These are phyloP conservation scores for Trachelus iudaicus DNA, from an alignment of 2,888 invertebrate genomes.

Conservation along the genomic window DNA sequence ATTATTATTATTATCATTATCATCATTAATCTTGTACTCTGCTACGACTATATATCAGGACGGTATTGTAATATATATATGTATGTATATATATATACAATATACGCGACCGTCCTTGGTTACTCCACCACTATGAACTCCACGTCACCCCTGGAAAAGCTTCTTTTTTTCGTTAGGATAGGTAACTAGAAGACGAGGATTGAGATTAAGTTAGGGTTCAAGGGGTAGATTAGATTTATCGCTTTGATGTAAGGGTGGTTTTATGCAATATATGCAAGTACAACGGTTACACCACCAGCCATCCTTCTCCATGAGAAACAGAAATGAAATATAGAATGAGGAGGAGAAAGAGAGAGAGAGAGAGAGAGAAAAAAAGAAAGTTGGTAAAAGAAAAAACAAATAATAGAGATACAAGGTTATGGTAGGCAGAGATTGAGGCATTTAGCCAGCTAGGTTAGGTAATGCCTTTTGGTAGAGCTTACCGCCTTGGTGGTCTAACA, in stretches of 20 bases:
- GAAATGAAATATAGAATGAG: background rate
- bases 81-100: background rate
- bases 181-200: background rate
- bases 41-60: background rate
- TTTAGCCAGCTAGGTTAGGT: slow-evolving; percentile 4
- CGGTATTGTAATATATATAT: background rate
- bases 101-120: background rate
- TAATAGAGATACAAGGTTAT: background rate
- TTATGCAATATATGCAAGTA: background rate
- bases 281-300: background rate
- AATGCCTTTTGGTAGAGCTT: slow-evolving; percentile 68
- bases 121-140: background rate
- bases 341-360: too few relatives aligned
- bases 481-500: slow-evolving; percentile 95
- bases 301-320: background rate
- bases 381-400: background rate
- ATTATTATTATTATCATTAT: background rate
- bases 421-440: background rate
- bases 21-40: background rate
- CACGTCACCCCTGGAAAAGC: slow-evolving; percentile 1
- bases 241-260: background rate
- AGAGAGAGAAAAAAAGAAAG: background rate
- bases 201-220: background rate
- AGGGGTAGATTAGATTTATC: background rate
- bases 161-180: background rate